phyloP scores from a whole-genome alignment of 2,797 vertebrate species.

The Spea hammondii region DNA sequence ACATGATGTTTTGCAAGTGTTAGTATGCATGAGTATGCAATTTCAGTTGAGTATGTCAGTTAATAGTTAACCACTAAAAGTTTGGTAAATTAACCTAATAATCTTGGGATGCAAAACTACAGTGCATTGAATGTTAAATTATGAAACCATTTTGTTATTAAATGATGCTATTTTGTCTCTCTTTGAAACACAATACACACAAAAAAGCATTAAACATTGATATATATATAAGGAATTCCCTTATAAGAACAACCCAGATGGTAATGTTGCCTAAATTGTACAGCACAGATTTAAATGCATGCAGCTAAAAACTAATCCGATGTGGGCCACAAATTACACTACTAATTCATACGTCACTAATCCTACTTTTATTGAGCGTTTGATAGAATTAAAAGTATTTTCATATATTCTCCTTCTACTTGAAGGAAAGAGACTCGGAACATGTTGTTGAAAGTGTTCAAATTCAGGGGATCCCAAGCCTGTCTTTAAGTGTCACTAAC shows the following conservation, averaged over 20 bases:
- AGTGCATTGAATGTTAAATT: no score
- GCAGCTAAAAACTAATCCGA: neutral
- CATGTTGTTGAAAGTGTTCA: slow-evolving; percentile 10
- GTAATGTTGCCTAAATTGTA: neutral
- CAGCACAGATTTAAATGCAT: neutral
- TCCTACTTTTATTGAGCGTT: neutral
- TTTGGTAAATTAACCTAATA: no score
- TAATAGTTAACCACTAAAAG: no score
- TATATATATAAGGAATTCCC: no score
- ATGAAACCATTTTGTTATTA: no score
- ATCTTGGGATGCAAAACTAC: no score
- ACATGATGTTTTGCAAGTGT: no score
- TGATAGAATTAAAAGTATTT: neutral
- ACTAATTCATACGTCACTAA: neutral
- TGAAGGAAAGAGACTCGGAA: neutral
- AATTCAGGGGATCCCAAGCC: slow-evolving; percentile 9
- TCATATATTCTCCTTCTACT: slow-evolving; percentile 9
- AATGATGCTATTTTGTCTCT: no score
- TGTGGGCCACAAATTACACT: neutral
- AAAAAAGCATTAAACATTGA: no score
- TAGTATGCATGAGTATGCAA: no score
- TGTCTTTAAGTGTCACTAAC: slow-evolving; percentile 8
- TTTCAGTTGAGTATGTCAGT: no score
- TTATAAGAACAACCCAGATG: neutral
- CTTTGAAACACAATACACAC: no score